Evolutionary conservation across 2,113 vertebrate genomes (phyloP).

Genomic region (Leptobrachium ailaonicum): DNA sequence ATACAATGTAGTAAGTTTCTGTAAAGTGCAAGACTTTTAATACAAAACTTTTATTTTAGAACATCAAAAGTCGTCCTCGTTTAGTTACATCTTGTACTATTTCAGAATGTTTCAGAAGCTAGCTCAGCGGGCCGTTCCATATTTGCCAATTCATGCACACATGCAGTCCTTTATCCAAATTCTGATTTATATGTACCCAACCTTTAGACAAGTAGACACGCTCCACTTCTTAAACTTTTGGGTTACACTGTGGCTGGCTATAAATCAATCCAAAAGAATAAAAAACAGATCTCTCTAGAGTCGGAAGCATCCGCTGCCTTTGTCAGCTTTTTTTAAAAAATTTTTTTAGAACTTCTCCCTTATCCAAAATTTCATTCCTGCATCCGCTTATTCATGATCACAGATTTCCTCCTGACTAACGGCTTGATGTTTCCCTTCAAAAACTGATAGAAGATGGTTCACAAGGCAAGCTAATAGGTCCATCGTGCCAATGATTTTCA

Average conservation of each 20-base stretch:
- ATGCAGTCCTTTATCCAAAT: background rate
- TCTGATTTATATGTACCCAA: background rate
- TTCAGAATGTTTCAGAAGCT: no score
- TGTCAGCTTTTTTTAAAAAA: conserved; percentile 26
- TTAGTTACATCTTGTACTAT: no score
- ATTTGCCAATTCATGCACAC: no score
- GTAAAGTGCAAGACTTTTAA: no score
- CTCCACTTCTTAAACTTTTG: conserved; percentile 1
- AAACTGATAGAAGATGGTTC: conserved; percentile 16
- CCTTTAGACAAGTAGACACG: background rate
- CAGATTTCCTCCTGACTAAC: conserved; percentile 18
- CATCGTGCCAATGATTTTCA: conserved; percentile 19
- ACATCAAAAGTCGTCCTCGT: no score
- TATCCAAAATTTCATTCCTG: conserved; percentile 8
- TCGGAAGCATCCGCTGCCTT: background rate
- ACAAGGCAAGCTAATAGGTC: conserved; percentile 21
- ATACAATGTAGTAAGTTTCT: no score
- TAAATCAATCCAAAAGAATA: conserved; percentile 11
- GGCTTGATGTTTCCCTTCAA: conserved; percentile 1
- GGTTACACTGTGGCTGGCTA: background rate
- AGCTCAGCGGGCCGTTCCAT: no score
- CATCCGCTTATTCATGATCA: conserved; percentile 12
- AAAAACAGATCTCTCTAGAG: background rate
- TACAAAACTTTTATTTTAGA: no score
- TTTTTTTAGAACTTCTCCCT: conserved; percentile 4